phyloP scores from a whole-genome alignment of 2,888 invertebrate species.

The Eupithecia tripunctaria region DNA sequence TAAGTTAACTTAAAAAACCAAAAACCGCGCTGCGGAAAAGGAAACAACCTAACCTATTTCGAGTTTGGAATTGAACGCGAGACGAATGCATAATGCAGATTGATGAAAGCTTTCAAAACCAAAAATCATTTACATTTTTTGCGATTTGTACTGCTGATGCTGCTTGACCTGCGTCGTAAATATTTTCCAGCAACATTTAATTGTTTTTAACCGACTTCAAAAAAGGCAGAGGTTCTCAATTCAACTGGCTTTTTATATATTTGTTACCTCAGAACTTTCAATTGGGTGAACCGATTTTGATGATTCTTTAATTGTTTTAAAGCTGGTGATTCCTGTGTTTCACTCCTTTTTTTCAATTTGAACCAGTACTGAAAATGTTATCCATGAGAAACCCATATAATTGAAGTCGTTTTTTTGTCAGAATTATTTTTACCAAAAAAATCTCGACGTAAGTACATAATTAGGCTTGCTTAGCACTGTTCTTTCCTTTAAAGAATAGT shows the following conservation, averaged over 20 bases:
- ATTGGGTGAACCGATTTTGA: too few species aligned
- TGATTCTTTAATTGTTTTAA: too few species aligned
- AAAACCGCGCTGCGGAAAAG: background rate
- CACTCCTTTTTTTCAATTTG: too few species aligned
- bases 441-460: too few species aligned
- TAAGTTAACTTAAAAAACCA: background rate
- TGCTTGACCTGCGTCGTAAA: background rate
- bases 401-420: too few species aligned
- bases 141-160: background rate
- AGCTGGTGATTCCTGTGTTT: too few species aligned
- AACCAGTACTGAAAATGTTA: too few species aligned
- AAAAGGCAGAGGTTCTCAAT: too few species aligned
- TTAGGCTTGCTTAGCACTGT: background rate
- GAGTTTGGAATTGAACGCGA: background rate
- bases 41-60: background rate
- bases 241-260: too few species aligned
- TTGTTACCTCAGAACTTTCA: too few species aligned
- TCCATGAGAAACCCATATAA: too few species aligned
- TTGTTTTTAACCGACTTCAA: background rate
- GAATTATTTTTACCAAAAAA: too few species aligned
- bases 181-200: background rate
- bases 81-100: background rate
- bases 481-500: background rate
- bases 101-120: background rate
- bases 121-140: background rate